Conservation (phyloP, 1,140 invertebrate genomes). For the Dendroctonus valens region DNA sequence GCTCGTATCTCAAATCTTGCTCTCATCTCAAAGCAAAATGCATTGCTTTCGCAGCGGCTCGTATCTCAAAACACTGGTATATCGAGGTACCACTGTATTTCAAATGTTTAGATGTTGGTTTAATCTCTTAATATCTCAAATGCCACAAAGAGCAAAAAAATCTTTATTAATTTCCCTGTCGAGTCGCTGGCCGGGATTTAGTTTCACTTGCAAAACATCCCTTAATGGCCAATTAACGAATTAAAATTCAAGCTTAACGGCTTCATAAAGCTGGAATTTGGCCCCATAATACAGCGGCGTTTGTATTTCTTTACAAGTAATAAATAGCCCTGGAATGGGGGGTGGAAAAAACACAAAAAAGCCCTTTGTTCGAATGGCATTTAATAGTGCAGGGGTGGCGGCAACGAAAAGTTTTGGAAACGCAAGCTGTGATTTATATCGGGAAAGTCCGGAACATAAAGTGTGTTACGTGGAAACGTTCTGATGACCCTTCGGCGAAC, state of each 20-base stretch:
- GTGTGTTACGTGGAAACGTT: constrained; percentile 6
- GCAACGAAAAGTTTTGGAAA: constrained; percentile 15
- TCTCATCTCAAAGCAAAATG: too few species aligned
- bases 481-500: constrained; percentile 1
- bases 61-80: too few species aligned
- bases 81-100: too few species aligned
- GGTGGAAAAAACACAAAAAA: constrained; percentile 8
- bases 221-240: constrained; percentile 18
- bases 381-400: neutral
- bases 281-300: constrained; percentile 7
- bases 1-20: too few species aligned
- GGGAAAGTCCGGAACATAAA: constrained; percentile 4
- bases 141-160: too few species aligned
- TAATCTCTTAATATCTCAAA: too few species aligned
- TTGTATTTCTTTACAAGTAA: constrained; percentile 7
- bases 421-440: constrained; percentile 17
- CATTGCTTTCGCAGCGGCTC: too few species aligned
- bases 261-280: constrained; percentile 9
- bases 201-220: constrained; percentile 6
- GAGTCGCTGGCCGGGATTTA: neutral
- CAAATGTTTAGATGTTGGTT: too few species aligned
- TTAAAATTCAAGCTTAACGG: constrained; percentile 19
- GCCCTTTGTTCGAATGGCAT: constrained; percentile 7
- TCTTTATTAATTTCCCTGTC: too few species aligned
- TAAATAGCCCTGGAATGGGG: constrained; percentile 3